Evolutionary conservation across 2,113 vertebrate genomes (phyloP).

Genomic region (Tympanuchus pallidicinctus): DNA sequence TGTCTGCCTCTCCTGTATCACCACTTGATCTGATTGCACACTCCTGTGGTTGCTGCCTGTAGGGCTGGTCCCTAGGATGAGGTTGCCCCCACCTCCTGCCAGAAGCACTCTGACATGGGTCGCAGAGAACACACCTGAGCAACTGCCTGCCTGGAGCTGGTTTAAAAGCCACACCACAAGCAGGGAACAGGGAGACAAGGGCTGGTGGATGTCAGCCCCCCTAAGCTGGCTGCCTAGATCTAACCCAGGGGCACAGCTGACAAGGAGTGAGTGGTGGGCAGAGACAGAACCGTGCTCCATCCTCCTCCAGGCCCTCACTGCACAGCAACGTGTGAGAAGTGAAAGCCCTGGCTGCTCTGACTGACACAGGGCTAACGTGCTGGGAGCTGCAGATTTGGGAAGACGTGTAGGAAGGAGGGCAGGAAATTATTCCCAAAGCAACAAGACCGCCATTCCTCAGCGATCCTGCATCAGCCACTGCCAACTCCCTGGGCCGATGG

Average conservation of each 20-base stretch:
- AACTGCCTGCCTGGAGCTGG: neutral
- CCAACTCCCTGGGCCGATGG: neutral
- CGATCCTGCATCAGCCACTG: neutral
- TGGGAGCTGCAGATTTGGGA: neutral
- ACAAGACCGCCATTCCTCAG: neutral
- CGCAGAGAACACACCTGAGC: neutral
- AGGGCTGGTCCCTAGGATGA: neutral
- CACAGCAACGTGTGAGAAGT: neutral
- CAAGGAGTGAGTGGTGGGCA: neutral
- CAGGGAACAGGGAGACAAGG: neutral
- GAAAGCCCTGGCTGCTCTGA: neutral
- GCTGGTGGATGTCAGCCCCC: neutral
- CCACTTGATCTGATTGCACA: neutral
- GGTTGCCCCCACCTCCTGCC: neutral
- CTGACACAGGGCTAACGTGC: rapidly evolving
- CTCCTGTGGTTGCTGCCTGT: neutral
- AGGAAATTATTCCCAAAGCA: neutral
- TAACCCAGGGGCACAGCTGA: neutral
- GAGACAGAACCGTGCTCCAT: neutral
- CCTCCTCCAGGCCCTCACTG: rapidly evolving
- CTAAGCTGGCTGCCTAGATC: neutral
- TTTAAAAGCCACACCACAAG: rapidly evolving
- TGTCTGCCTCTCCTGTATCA: neutral
- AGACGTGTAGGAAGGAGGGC: neutral
- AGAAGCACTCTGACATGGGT: neutral